Conservation (phyloP, 2,888 invertebrate species). For the Thera britannica region DNA sequence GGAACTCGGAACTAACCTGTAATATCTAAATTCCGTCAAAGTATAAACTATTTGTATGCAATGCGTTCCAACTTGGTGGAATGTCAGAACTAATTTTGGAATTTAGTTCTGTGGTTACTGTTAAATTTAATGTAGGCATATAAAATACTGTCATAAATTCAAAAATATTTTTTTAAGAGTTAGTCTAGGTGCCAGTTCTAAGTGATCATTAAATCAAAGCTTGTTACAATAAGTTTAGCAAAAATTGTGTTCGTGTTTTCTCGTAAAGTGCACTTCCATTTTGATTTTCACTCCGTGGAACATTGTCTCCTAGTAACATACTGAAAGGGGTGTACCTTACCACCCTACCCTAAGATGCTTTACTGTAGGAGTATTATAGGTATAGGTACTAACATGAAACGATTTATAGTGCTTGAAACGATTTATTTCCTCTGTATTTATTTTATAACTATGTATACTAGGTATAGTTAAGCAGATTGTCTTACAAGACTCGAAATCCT, state of each 20-base stretch:
- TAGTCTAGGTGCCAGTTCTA: no score
- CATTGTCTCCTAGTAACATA: slow-evolving; percentile 10
- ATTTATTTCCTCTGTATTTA: background rate
- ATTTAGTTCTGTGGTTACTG: no score
- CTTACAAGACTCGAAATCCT: no score
- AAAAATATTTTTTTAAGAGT: no score
- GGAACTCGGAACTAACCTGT: slow-evolving; percentile 5
- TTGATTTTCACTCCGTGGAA: slow-evolving; percentile 8
- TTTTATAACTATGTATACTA: no score
- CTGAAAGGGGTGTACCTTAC: slow-evolving; percentile 9
- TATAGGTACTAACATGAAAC: background rate
- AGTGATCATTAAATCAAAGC: no score
- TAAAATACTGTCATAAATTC: no score
- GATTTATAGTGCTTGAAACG: background rate
- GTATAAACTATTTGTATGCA: background rate
- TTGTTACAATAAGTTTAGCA: background rate
- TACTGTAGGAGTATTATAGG: slow-evolving; percentile 5
- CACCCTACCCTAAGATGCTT: slow-evolving; percentile 11
- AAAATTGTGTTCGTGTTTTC: background rate
- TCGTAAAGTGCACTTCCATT: slow-evolving; percentile 4
- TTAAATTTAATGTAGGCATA: no score
- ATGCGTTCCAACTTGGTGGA: background rate
- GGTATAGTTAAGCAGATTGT: no score
- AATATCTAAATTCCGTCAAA: no score
- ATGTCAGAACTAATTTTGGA: no score